A percentile compares a stretch with the other conserved stretches of the same genome.
Evolutionary conservation across 37 sponge, comb jelly and placozoan species (phyloP).

Genomic region (Halichondria panicea): DNA sequence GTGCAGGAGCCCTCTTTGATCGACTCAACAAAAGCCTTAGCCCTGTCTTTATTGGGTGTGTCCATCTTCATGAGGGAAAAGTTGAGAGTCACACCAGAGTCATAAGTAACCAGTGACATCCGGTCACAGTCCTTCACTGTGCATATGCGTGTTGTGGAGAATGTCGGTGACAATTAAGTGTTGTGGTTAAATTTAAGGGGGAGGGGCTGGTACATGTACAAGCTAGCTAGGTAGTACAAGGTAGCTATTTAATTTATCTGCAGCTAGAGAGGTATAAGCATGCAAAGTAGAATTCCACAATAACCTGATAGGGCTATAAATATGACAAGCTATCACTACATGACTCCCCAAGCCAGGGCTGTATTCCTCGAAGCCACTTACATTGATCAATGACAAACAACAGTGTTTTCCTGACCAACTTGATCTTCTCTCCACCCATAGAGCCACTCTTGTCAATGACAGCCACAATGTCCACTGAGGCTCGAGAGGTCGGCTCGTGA

Average conservation of each 20-base stretch:
- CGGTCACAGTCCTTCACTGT: constrained; percentile 82
- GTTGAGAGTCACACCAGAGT: constrained; percentile 51
- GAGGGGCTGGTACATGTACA: background rate
- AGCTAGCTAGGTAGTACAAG: too few relatives aligned
- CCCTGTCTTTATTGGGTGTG: constrained; percentile 50
- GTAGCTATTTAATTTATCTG: too few relatives aligned
- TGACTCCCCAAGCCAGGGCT: too few relatives aligned
- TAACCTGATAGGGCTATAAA: too few relatives aligned
- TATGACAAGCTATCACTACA: too few relatives aligned
- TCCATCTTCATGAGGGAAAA: constrained; percentile 72
- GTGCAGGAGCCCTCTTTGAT: constrained; percentile 66
- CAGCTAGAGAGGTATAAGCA: too few relatives aligned
- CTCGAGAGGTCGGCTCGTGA: constrained; percentile 73
- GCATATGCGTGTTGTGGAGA: background rate
- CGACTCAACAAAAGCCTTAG: constrained; percentile 48
- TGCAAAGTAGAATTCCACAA: too few relatives aligned
- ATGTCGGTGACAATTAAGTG: background rate
- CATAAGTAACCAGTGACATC: constrained; percentile 80
- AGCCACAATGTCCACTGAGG: constrained; percentile 85
- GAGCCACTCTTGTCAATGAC: constrained; percentile 92
- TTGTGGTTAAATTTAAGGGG: background rate
- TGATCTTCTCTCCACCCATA: constrained; percentile 77
- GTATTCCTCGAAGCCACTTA: constrained; percentile 49
- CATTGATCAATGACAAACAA: constrained; percentile 86
- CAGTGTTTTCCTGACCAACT: constrained; percentile 85